Evolutionary conservation across 2,113 vertebrate genomes (phyloP), one percentile per base, ranked within the genome.

Genomic region (Protomyctophum bolini): DNA sequence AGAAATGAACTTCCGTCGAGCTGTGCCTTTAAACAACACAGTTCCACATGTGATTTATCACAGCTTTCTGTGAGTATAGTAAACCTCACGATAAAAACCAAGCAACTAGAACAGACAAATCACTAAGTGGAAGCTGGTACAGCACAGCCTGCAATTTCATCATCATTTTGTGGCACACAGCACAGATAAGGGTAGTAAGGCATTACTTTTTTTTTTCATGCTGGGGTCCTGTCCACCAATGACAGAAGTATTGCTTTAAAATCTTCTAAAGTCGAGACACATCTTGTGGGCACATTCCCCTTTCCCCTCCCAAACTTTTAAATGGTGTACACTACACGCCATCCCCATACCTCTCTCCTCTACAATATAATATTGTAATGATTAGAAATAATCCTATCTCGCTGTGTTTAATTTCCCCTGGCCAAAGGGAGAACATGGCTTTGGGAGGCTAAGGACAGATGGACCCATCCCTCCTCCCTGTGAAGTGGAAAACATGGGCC

Each of bases 401-500:
- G 5, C 33, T 41, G 21, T 21, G 21, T 21, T 21, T 21, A 21
- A 41, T 41, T 6, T 41, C 33, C 33, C 33, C 33, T 41, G 33
- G 33, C 33, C 33, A 41, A 41, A 41, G 33, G 33, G 33, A 41
- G 33, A 41, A 41, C 33, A 21, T 21, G 21, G 21, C 21, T 21
- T 21, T 41, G 33, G 33, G 33, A 41, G 3, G 33, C 33, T 41
- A 41, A 41, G 33, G 33, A 41, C 33, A 41, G 33, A 41, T 41
- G 33, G 33, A 41, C 3, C 33, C 33, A 41, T 6, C 33, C 33
- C 33, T 41, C 33, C 33, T 2, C 33, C 33, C 33, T 41, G 33
- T 41, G 33, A 41, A 41, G 33, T 41, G 68, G 72, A 80, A 76
- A 80, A 61, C 41, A 62, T 4, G 47, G 21, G 81, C 80, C 85